Base-by-base conservation (phyloP, 2,888 invertebrate species). In the Lamellibrachia satsuma region DNA sequence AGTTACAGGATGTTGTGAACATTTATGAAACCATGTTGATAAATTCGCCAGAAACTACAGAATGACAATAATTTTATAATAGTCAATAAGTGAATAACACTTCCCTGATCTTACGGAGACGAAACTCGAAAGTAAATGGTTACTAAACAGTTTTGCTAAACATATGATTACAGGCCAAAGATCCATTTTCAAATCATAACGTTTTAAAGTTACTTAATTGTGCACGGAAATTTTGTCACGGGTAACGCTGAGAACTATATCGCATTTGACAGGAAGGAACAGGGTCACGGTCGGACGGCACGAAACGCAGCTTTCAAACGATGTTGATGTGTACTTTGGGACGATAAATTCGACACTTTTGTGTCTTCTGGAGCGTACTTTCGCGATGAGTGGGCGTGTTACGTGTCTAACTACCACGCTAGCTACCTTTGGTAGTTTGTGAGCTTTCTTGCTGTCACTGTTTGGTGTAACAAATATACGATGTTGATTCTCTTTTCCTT, bases 381-480 rank as follows among this genome's bases (percentile, higher is more conserved):
- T 75, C 75, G 75, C 75, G 22, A 75, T 75, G 75, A 22, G 75
- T 22, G 75, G 75, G 75, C 75, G 75, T 75, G 22, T 75, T 75
- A 75, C 15, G n/a, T 75, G 75, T 6, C 75, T 75, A 75, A 22
- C 15, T 75, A 75, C 75, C 15, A 75, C 15, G 75, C 75, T 75
- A 22, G 75, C 75, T 75, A 75, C 75, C 75, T 75, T n/a, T 75
- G 75, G 75, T 75, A 75, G 75, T 75, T 75, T 75, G 75, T 22
- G 75, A 75, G 75, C 75, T 75, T n/a, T 75, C 75, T 75, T 15
- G 75, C n/a, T 75, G 75, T n/a, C 75, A 75, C 75, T 22, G 75
- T 75, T 75, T 75, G 75, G n/a, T 75, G 75, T 75, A 75, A 75
- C 75, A 75, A 75, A 75, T 75, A n/a, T 75, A 75, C 75, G 75